Base-by-base conservation (phyloP, 37 sponge, comb jelly and placozoan genomes). In the Aplysina aerophoba region DNA sequence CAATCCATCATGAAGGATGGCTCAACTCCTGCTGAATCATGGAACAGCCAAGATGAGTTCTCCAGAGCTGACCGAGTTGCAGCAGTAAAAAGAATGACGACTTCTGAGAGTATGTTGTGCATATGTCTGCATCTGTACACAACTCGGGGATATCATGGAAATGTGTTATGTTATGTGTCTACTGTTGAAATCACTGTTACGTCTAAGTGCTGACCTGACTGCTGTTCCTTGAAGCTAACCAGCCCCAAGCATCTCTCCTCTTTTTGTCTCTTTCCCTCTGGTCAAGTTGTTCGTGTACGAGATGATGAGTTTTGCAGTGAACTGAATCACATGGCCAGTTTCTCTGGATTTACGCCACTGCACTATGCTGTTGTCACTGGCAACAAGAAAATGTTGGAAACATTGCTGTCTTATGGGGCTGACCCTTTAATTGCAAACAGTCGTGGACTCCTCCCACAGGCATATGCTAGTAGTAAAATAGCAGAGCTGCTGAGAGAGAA, bases 301-400 rank as follows among this genome's bases (percentile, higher is more conserved):
- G 94, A 96, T 37, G 24, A 30, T 50, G 92, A 94, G 17, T 96
- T 96, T 85, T 72, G 80, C 53, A 73, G 69, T 37, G 19, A 28
- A 11, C 77, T 95, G 39, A 87, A 90, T 59, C 91, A 88, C 74
- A 67, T 68, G 64, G 85, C 85, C 34, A 91, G 85, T 71, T 96
- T 87, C 81, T 86, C 86, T 57, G 98, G 98, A 4, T 95, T 95
- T 82, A 95, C 98, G 31, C 88, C 98, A 5, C 88, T 97, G 31
- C 98, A 97, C 80, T 97, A 97, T 88, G 93, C 95, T 20, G 92
- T 97, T 20, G 57, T 97, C 14, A 39, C 83, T 28, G 86, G 82
- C 54, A 82, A 93, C 34, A 30, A 78, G 21, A 65, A 75, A 34
- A 91, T 97, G 80, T 80, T 90, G 0, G 59, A 94, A 25, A 34